A percentile compares a stretch with the other conserved stretches of the same genome.
Evolutionary conservation across 1,140 invertebrate species (phyloP).

Genomic region (Andricus grossulariae): DNA sequence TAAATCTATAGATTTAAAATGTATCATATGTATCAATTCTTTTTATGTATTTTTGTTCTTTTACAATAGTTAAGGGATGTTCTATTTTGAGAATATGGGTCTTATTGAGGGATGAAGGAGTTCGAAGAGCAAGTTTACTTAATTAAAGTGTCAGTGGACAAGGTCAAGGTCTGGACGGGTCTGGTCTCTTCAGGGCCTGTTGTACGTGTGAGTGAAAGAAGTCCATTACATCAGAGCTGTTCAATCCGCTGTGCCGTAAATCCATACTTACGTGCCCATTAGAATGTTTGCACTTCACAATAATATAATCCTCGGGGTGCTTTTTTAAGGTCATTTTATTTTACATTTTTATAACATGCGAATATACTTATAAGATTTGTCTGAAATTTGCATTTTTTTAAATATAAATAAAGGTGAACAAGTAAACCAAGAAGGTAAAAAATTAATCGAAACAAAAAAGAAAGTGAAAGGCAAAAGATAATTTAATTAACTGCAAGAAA

Average conservation of each 20-base stretch:
- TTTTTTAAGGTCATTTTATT: no score
- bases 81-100: neutral
- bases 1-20: no score
- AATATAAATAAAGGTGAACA: conserved; percentile 32
- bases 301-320: neutral
- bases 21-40: no score
- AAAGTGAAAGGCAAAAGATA: no score
- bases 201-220: conserved; percentile 40
- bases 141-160: conserved; percentile 61
- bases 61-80: neutral
- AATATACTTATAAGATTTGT: no score
- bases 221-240: conserved; percentile 62
- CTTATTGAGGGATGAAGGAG: conserved; percentile 20
- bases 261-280: conserved; percentile 22
- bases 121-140: conserved; percentile 42
- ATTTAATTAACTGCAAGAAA: no score
- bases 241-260: conserved; percentile 39
- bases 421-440: conserved; percentile 47
- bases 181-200: conserved; percentile 12
- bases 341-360: no score
- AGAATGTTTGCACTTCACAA: conserved; percentile 45
- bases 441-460: conserved; percentile 42
- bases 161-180: conserved; percentile 62
- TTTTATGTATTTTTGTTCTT: no score
- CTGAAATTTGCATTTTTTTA: no score